Base-by-base conservation (phyloP, 2,888 invertebrate species). In the Malthinus flaveolus region DNA sequence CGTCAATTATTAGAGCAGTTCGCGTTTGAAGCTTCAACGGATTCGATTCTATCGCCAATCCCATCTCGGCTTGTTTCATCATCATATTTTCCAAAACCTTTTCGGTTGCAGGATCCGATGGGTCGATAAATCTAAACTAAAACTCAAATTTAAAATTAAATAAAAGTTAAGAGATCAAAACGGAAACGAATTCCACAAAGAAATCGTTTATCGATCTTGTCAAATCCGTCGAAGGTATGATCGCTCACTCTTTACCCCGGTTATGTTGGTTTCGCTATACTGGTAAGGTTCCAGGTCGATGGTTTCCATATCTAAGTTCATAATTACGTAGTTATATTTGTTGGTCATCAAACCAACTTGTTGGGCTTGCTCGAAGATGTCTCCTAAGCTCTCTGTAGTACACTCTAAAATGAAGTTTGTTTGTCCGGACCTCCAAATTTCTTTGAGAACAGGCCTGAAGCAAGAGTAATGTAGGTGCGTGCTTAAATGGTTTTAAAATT, bases 1-100 rank as follows among this genome's bases (percentile, higher is more conserved):
- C 90, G 75, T 97, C 96, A 73, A 92, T 90, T 68, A 93, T 83
- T 62, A 96, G 80, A 7, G 93, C 94, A 61, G 91, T 85, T 73
- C 89, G 88, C 6, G 90, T 84, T 80, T 84, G 81, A 7, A 76
- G 53, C 32, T 68, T 23, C 23, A 23, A 23, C 23, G 23, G 5
- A 23, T 23, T 23, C 5, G 23, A 23, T 23, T 23, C 23, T 23
- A 23, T 23, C 5, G 2, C 5, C 23, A 23, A 23, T 23, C 23
- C 23, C 23, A 23, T 23, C 66, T 64, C 71, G 70, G 8, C 64
- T 70, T 1, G 31, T 10, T 1, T 63, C 62, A 9, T 56, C 23
- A 23, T 23, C 23, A 23, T 23, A 5, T 23, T 2, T 23, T 23
- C 23, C 23, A 23, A 23, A 23, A 5, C 23, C 23, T 23, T 23